Evolutionary conservation across 2,113 vertebrate genomes (phyloP).

Genomic region (Litocranius walleri): DNA sequence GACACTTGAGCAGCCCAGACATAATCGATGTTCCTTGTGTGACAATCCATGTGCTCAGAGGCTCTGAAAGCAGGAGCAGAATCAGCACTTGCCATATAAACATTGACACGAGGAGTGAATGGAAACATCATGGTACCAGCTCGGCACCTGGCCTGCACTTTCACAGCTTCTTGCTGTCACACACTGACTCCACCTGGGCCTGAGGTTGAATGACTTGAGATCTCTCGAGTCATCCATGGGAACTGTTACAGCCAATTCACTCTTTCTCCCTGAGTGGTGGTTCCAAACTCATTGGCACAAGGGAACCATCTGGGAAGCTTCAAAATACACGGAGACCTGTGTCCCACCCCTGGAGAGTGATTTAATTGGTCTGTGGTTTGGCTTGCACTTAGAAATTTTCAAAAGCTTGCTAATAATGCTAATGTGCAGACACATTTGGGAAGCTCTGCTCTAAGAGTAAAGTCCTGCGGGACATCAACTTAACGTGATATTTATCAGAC

Average conservation of each 20-base stretch:
- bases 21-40: background rate
- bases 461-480: background rate
- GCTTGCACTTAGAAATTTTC: background rate
- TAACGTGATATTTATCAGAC: background rate
- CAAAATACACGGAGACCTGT: background rate
- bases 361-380: background rate
- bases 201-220: background rate
- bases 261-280: background rate
- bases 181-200: background rate
- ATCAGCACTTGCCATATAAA: background rate
- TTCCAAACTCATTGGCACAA: background rate
- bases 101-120: background rate
- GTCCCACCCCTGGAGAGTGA: background rate
- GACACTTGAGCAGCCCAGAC: background rate
- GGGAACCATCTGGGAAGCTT: background rate
- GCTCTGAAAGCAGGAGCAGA: background rate
- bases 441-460: background rate
- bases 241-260: background rate
- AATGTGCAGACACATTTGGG: background rate
- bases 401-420: background rate
- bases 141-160: background rate
- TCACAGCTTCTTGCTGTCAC: background rate
- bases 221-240: background rate
- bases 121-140: background rate
- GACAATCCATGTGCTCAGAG: background rate